These are phyloP conservation scores for Tetragnatha versicolor DNA, from an alignment of 1,140 invertebrate species.

Conservation along the genomic window DNA sequence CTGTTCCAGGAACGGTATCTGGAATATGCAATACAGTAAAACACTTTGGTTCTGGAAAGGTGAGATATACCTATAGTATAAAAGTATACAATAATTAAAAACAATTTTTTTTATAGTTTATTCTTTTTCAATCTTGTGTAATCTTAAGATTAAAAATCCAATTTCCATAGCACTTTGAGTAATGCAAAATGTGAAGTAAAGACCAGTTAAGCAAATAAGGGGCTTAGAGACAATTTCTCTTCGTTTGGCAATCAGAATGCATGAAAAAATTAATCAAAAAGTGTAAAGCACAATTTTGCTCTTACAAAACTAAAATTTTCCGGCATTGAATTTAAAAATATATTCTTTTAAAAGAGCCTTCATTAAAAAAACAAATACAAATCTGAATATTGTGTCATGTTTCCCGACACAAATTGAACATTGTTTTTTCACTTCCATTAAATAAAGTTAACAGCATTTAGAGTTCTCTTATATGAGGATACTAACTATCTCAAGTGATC, in stretches of 20 bases:
- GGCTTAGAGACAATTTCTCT: not conserved
- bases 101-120: not conserved
- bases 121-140: not conserved
- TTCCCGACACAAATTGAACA: not conserved
- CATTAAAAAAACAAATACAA: not conserved
- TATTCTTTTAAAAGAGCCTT: no score
- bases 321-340: no score
- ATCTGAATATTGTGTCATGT: not conserved
- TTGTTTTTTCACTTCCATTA: not conserved
- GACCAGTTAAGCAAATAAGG: not conserved
- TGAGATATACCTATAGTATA: conserved; percentile 28
- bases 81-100: not conserved
- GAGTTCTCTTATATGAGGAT: not conserved
- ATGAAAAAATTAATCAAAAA: no score
- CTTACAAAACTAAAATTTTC: no score
- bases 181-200: not conserved
- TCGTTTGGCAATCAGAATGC: not conserved
- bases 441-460: not conserved
- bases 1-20: conserved; percentile 63
- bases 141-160: not conserved
- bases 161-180: not conserved
- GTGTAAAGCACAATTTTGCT: no score
- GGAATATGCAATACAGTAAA: conserved; percentile 62
- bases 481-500: not conserved
- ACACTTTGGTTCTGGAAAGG: conserved; percentile 62